These are phyloP conservation scores for Sebastes trivittatus DNA, from an alignment of 2,797 vertebrate genomes.

Conservation along the genomic window DNA sequence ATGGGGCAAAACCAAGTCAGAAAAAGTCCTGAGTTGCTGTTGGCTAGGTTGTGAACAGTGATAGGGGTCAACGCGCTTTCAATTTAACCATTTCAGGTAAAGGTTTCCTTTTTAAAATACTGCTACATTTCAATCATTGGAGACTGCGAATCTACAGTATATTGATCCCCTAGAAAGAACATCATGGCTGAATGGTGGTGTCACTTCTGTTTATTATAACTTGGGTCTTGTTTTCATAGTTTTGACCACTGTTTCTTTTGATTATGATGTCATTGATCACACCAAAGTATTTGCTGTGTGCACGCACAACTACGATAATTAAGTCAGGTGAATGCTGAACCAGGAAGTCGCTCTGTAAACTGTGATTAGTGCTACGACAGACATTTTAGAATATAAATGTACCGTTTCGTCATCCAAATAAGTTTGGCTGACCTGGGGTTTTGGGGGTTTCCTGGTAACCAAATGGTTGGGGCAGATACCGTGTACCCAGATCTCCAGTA, in stretches of 20 bases:
- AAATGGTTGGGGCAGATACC: not conserved
- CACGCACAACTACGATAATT: not conserved
- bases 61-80: not conserved
- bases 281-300: not conserved
- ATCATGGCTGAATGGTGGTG: not conserved
- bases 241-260: not conserved
- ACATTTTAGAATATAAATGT: not conserved
- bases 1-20: not conserved
- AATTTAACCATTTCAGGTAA: not conserved
- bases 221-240: not conserved
- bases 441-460: not conserved
- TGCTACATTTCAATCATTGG: constrained; percentile 1
- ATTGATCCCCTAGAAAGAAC: not conserved
- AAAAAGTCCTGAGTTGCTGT: constrained; percentile 55
- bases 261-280: not conserved
- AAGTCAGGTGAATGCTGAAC: not conserved
- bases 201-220: not conserved
- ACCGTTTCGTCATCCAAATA: not conserved
- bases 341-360: not conserved
- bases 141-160: not conserved
- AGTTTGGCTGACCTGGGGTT: not conserved
- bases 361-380: not conserved
- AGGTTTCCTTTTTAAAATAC: not conserved
- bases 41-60: constrained; percentile 15
- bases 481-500: not conserved